phyloP scores from a whole-genome alignment of 2,888 invertebrate genomes.

The Vanessa cardui region DNA sequence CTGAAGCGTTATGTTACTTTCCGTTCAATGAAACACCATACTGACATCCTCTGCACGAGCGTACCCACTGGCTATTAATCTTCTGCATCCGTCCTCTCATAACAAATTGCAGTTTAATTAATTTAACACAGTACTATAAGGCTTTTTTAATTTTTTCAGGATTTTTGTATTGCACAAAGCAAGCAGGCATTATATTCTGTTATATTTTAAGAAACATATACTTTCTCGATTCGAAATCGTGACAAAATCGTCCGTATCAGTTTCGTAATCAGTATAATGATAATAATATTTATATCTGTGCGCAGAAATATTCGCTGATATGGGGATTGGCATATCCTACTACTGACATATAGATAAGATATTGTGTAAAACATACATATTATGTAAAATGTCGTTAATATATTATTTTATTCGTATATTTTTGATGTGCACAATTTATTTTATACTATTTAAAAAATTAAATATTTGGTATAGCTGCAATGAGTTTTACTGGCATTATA shows the following conservation, averaged over 20 bases:
- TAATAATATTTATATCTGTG: background rate
- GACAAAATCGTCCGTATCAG: background rate
- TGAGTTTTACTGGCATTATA: too few relatives aligned
- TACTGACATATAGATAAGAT: background rate
- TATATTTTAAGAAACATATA: background rate
- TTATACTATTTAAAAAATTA: too few relatives aligned
- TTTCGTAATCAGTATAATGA: background rate
- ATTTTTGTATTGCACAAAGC: too few relatives aligned
- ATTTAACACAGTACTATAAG: background rate
- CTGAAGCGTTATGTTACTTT: slow-evolving; percentile 28
- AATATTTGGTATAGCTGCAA: too few relatives aligned
- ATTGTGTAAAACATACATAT: background rate
- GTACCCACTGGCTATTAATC: slow-evolving; percentile 10
- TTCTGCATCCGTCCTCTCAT: slow-evolving; percentile 16
- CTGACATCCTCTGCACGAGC: slow-evolving; percentile 32
- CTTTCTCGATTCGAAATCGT: background rate
- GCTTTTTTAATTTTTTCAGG: background rate
- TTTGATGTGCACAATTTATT: too few relatives aligned
- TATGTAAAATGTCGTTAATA: too few relatives aligned
- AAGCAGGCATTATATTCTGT: too few relatives aligned
- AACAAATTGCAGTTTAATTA: background rate
- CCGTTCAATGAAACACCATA: slow-evolving; percentile 34
- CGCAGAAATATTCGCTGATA: slow-evolving; percentile 3
- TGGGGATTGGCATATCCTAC: background rate
- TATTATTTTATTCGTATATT: too few relatives aligned